These are phyloP conservation scores for Tachina fera DNA, from an alignment of 2,888 invertebrate species.

Conservation along the genomic window DNA sequence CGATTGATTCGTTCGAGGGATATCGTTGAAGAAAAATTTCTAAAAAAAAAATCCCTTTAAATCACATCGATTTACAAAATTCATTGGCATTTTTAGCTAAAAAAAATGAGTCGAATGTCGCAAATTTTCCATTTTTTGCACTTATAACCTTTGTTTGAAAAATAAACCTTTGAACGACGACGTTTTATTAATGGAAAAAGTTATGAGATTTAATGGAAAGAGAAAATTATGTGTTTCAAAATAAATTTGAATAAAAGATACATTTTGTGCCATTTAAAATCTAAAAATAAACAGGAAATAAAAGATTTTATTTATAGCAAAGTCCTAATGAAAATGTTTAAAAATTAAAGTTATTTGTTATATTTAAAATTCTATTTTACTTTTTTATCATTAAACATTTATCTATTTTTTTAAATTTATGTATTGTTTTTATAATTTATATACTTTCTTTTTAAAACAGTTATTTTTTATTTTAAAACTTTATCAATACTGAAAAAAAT, in stretches of 20 bases:
- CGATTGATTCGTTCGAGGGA: no score
- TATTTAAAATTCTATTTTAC: slow-evolving; percentile 36
- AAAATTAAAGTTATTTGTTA: slow-evolving; percentile 21
- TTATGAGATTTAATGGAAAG: no score
- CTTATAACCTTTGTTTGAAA: no score
- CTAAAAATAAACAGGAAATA: not conserved
- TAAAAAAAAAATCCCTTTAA: no score
- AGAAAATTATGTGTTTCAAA: no score
- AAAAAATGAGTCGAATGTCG: no score
- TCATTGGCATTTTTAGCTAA: no score
- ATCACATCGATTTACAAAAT: no score
- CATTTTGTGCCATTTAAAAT: slow-evolving; percentile 3
- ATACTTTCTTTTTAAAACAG: slow-evolving; percentile 38
- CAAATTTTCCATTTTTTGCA: no score
- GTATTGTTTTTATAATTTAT: slow-evolving; percentile 8
- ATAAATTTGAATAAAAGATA: not conserved
- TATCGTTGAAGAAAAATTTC: no score
- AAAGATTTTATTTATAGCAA: not conserved
- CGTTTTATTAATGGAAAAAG: no score
- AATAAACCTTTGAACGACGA: no score
- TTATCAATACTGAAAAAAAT: slow-evolving; percentile 53
- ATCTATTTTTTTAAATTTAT: slow-evolving; percentile 19
- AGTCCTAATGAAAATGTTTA: not conserved
- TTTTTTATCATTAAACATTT: slow-evolving; percentile 50
- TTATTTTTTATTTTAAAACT: slow-evolving; percentile 41